A percentile compares a stretch with the other conserved stretches of the same genome.
Conservation (phyloP, 2,797 vertebrate species). For the Manis pentadactyla region DNA sequence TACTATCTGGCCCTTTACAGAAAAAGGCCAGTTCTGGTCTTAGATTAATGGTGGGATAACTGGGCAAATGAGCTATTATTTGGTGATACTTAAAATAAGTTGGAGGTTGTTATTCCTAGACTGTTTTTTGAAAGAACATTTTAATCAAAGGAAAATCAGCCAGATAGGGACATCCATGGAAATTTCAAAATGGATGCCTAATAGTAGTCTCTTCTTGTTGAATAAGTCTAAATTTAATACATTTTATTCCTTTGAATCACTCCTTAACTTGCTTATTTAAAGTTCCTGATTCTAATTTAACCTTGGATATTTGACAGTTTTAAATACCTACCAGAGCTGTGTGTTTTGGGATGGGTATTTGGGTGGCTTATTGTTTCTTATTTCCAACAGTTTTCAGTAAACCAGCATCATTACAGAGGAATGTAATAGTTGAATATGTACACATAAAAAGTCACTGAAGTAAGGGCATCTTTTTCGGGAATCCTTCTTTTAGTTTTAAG, state of each 20-base stretch:
- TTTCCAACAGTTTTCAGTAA: conserved; percentile 11
- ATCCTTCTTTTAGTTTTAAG: background rate
- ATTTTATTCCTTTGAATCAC: conserved; percentile 6
- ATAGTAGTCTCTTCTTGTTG: conserved; percentile 14
- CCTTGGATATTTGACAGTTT: conserved; percentile 46
- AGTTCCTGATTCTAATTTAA: conserved; percentile 65
- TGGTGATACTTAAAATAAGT: background rate
- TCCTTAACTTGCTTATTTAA: conserved; percentile 42
- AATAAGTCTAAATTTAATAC: background rate
- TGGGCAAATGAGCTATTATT: background rate
- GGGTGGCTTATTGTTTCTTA: conserved; percentile 42
- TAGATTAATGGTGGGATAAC: background rate
- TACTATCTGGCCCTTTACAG: background rate
- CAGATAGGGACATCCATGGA: background rate
- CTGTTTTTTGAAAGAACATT: conserved; percentile 1
- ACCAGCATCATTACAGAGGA: background rate
- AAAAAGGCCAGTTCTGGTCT: background rate
- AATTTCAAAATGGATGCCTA: conserved; percentile 70
- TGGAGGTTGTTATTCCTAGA: background rate
- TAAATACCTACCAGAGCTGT: conserved; percentile 41
- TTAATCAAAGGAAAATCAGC: conserved; percentile 27
- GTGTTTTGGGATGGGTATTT: conserved; percentile 31
- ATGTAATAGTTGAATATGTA: background rate
- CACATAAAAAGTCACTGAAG: background rate
- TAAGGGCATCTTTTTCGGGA: background rate